phyloP scores from a whole-genome alignment of 2,888 invertebrate genomes.

The Hetaerina titia region DNA sequence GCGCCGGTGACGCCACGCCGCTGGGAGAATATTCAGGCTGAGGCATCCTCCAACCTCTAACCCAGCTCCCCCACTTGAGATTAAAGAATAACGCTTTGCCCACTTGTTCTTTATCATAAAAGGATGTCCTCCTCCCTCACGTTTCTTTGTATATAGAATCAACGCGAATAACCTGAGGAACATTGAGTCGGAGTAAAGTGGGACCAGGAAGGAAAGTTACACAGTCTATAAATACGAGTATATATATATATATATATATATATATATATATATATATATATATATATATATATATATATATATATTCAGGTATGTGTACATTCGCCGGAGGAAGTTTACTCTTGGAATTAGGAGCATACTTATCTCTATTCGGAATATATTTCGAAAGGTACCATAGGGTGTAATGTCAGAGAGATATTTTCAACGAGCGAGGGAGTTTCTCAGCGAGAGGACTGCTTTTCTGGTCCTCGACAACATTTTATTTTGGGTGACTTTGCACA shows the following conservation, averaged over 20 bases:
- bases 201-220: background rate
- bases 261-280: too few relatives aligned
- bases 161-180: background rate
- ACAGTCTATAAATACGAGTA: constrained; percentile 21
- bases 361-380: background rate
- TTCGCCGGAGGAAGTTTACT: background rate
- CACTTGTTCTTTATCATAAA: background rate
- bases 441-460: background rate
- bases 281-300: too few relatives aligned
- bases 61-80: background rate
- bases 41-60: background rate
- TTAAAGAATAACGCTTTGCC: background rate
- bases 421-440: background rate
- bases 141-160: background rate
- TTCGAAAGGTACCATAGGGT: background rate
- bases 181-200: background rate
- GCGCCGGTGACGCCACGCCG: background rate
- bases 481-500: background rate
- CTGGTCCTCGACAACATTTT: background rate
- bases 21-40: background rate
- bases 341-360: background rate
- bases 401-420: background rate
- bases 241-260: too few relatives aligned
- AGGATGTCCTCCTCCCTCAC: background rate
- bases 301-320: background rate